A percentile compares a stretch with the other conserved stretches of the same genome.
phyloP scores from a whole-genome alignment of 2,797 vertebrate genomes.

The Mycteria americana region DNA sequence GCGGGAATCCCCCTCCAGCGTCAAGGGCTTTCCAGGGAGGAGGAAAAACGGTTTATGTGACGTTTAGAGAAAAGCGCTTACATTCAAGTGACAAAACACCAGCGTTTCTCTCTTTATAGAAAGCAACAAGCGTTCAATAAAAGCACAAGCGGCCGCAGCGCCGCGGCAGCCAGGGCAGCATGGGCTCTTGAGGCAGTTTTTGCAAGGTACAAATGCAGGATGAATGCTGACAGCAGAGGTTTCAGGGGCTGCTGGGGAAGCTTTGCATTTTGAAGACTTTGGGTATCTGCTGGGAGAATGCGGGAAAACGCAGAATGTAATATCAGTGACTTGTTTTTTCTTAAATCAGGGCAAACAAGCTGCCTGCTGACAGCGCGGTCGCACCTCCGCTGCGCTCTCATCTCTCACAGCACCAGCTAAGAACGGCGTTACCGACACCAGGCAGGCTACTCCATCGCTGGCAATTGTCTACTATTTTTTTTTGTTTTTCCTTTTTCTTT shows the following conservation, averaged over 20 bases:
- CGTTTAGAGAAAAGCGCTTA: no score
- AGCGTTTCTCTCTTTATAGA: not conserved
- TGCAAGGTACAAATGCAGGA: not conserved
- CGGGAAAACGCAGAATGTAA: not conserved
- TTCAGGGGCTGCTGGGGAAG: not conserved
- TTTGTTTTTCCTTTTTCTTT: not conserved
- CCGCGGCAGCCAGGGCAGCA: not conserved
- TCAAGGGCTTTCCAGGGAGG: not conserved
- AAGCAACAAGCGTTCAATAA: not conserved
- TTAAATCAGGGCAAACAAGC: not conserved
- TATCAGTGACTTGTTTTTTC: not conserved
- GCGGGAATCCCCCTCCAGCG: not conserved
- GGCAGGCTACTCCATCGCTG: not conserved
- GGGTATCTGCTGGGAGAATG: not conserved
- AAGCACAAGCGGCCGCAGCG: fast-evolving
- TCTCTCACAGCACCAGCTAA: not conserved
- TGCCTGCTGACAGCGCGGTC: not conserved
- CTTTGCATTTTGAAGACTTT: not conserved
- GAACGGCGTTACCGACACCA: not conserved
- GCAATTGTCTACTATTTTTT: no score
- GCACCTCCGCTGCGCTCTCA: not conserved
- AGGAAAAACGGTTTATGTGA: fast-evolving
- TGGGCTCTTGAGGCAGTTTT: not conserved
- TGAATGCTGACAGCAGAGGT: not conserved
- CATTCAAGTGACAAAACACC: not conserved